These are phyloP conservation scores for Lucilia cuprina DNA, from an alignment of 1,140 invertebrate species.

Conservation along the genomic window DNA sequence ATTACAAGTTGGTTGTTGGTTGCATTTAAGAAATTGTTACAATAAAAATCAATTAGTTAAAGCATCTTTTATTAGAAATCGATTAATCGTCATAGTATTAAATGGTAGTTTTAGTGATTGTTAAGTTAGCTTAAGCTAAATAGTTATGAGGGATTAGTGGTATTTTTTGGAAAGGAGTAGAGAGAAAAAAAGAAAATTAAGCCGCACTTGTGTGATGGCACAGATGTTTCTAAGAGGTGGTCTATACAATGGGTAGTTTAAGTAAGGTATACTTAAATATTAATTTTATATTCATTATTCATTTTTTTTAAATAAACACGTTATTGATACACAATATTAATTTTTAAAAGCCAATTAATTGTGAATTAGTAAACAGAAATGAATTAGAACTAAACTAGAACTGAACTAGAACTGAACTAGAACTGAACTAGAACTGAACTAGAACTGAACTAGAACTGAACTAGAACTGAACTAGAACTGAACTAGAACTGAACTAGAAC, in stretches of 20 bases:
- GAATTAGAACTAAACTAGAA: no score
- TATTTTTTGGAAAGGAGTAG: not conserved
- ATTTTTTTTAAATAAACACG: no score
- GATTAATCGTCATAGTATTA: not conserved
- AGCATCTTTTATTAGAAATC: not conserved
- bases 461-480: no score
- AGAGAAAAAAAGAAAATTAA: not conserved
- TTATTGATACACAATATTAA: no score
- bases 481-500: no score
- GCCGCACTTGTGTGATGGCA: not conserved
- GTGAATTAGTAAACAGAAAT: no score
- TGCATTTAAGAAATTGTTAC: constrained; percentile 10
- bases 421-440: no score
- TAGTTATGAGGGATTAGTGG: constrained; percentile 16
- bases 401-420: no score
- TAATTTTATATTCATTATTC: no score
- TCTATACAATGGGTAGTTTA: not conserved
- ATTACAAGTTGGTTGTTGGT: not conserved
- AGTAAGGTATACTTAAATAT: no score
- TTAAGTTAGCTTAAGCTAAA: not conserved
- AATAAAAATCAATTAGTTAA: constrained; percentile 28
- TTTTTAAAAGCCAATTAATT: no score
- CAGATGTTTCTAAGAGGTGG: not conserved
- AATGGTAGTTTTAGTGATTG: not conserved
- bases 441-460: no score